A percentile compares a stretch with the other conserved stretches of the same genome.
Evolutionary conservation across 2,797 vertebrate species (phyloP).

Genomic region (Betta splendens): DNA sequence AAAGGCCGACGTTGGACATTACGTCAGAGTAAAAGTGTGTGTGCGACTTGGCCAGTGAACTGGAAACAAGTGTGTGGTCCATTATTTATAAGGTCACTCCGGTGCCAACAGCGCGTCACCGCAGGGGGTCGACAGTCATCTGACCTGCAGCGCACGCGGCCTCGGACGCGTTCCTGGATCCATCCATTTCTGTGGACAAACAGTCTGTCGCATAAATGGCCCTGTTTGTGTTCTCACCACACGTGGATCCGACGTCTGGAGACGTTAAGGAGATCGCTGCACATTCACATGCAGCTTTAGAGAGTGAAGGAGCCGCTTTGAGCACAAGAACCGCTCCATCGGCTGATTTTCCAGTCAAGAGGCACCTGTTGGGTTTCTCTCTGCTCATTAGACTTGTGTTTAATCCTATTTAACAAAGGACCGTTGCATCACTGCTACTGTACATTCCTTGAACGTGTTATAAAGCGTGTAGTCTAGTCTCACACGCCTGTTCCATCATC

Average conservation of each 20-base stretch:
- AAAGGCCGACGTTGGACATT: constrained; percentile 47
- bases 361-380: not conserved
- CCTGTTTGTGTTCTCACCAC: not conserved
- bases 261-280: constrained; percentile 5
- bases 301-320: constrained; percentile 7
- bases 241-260: not conserved
- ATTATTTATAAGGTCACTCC: constrained; percentile 71
- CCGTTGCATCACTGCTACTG: not conserved
- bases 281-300: not conserved
- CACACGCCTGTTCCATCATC: no score
- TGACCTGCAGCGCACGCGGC: constrained; percentile 48
- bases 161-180: constrained; percentile 20
- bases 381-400: no score
- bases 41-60: constrained; percentile 42
- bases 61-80: constrained; percentile 64
- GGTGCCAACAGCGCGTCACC: constrained; percentile 54
- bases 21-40: constrained; percentile 38
- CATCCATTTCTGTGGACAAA: constrained; percentile 5
- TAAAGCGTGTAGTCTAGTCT: no score
- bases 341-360: no score
- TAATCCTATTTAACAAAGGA: not conserved
- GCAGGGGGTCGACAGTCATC: constrained; percentile 51
- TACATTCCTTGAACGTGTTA: not conserved
- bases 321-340: no score
- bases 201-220: not conserved